A percentile compares a stretch with the other conserved stretches of the same genome.
Evolutionary conservation across 2,797 vertebrate genomes (phyloP).

Genomic region (Sebastes ruberrimus): DNA sequence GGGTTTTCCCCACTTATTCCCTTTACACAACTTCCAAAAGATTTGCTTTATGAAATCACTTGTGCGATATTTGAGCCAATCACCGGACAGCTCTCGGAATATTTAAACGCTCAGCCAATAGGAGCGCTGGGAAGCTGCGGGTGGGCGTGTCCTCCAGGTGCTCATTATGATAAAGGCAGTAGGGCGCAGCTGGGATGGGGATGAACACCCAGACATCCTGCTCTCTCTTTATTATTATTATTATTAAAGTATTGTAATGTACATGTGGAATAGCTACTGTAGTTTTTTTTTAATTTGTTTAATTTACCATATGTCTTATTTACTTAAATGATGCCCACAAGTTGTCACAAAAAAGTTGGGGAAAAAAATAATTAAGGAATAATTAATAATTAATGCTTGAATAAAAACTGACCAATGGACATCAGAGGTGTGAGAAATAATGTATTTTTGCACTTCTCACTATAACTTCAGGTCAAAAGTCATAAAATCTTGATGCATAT

Average conservation of each 20-base stretch:
- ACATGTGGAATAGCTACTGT: neutral
- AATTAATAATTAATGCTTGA: neutral
- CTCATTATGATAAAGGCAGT: constrained; percentile 6
- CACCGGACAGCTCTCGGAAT: constrained; percentile 45
- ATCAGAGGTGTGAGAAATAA: neutral
- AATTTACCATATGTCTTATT: neutral
- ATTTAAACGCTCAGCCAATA: constrained; percentile 73
- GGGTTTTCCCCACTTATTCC: constrained; percentile 72
- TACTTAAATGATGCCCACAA: neutral
- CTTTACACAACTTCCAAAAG: constrained; percentile 81
- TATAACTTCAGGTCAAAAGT: too few species aligned
- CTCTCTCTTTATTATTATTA: neutral
- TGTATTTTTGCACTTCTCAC: neutral
- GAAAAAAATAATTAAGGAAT: neutral
- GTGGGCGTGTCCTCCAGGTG: constrained; percentile 67
- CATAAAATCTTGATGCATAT: neutral
- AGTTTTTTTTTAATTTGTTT: neutral
- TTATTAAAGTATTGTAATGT: neutral
- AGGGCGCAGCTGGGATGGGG: constrained; percentile 41
- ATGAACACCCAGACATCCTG: neutral
- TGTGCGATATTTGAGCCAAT: constrained; percentile 73
- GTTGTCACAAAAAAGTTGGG: neutral
- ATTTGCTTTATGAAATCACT: constrained; percentile 83
- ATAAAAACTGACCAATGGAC: neutral
- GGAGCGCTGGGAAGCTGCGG: neutral